phyloP scores from a whole-genome alignment of 1,140 invertebrate genomes.

The Drosophila truncata region DNA sequence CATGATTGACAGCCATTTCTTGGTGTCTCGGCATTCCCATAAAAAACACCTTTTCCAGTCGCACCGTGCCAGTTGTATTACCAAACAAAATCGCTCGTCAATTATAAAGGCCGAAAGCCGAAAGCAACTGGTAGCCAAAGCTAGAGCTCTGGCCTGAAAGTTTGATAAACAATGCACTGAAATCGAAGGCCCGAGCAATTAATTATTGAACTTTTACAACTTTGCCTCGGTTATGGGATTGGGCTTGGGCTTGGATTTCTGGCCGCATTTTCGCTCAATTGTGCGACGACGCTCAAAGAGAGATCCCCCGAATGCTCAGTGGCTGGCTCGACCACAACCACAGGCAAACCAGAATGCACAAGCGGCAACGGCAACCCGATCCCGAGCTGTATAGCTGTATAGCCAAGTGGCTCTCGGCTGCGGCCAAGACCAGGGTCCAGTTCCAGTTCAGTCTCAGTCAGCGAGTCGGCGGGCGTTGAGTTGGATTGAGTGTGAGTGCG shows the following conservation, averaged over 20 bases:
- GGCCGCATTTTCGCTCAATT: conserved; percentile 52
- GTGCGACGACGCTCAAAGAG: conserved; percentile 41
- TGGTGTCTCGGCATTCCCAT: conserved; percentile 30
- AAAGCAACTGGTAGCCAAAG: conserved; percentile 37
- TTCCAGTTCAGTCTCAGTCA: conserved; percentile 64
- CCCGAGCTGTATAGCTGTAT: conserved; percentile 20
- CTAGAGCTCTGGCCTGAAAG: conserved; percentile 22
- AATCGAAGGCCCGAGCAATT: conserved; percentile 69
- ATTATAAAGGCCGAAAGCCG: conserved; percentile 42
- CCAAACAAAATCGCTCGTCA: conserved; percentile 66
- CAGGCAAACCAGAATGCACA: conserved; percentile 64
- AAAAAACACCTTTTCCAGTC: conserved; percentile 46
- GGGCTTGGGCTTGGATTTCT: conserved; percentile 4
- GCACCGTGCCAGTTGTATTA: conserved; percentile 45
- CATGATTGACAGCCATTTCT: conserved; percentile 45
- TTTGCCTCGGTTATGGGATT: conserved; percentile 39
- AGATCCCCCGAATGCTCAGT: conserved; percentile 48
- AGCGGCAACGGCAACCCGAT: conserved; percentile 42
- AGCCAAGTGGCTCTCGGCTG: conserved; percentile 54
- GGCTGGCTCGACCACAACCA: conserved; percentile 45
- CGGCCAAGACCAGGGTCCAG: conserved; percentile 28
- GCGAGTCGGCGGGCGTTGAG: conserved; percentile 55
- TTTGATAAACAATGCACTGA: conserved; percentile 62
- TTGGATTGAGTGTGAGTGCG: conserved; percentile 69
- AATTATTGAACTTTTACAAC: conserved; percentile 81